These are phyloP conservation scores for Perccottus glenii DNA, from an alignment of 2,113 vertebrate species.

Conservation along the genomic window DNA sequence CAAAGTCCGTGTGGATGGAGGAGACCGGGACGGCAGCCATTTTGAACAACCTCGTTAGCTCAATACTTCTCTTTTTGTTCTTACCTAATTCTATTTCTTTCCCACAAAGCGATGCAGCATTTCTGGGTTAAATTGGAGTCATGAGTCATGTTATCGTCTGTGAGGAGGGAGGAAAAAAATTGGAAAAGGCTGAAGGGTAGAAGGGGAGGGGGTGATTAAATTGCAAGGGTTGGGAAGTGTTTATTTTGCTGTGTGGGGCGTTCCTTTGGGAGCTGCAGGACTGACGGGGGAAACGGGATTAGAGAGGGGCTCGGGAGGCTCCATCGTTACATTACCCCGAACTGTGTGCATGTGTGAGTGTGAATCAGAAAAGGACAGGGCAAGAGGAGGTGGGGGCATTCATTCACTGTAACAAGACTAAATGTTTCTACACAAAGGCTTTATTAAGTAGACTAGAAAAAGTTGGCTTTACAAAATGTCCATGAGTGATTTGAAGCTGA, in stretches of 20 bases:
- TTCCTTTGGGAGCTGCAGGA: slow-evolving; percentile 55
- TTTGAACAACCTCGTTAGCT: slow-evolving; percentile 44
- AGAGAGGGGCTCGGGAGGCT: slow-evolving; percentile 49
- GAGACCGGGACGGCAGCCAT: slow-evolving; percentile 57
- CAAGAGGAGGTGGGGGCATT: slow-evolving; percentile 12
- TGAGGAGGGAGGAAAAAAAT: not conserved
- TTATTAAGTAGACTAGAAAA: slow-evolving; percentile 58
- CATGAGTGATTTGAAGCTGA: slow-evolving; percentile 27
- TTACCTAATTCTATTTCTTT: slow-evolving; percentile 26
- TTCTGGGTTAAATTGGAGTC: slow-evolving; percentile 61
- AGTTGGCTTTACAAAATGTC: slow-evolving; percentile 28
- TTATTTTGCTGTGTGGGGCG: slow-evolving; percentile 63
- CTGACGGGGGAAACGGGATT: slow-evolving; percentile 35
- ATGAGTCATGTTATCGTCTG: slow-evolving; percentile 61
- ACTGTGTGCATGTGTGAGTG: slow-evolving; percentile 3
- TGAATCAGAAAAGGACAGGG: not conserved
- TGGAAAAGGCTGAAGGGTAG: not conserved
- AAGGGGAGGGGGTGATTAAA: slow-evolving; percentile 13
- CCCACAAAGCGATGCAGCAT: slow-evolving; percentile 61
- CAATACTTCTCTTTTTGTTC: slow-evolving; percentile 1
- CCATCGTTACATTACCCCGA: slow-evolving; percentile 58
- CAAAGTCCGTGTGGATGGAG: slow-evolving; percentile 3
- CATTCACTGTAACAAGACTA: slow-evolving; percentile 49
- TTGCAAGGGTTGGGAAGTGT: slow-evolving; percentile 40
- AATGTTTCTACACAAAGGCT: slow-evolving; percentile 67